phyloP scores from a whole-genome alignment of 1,140 invertebrate species.

The Rhopalosiphum maidis region DNA sequence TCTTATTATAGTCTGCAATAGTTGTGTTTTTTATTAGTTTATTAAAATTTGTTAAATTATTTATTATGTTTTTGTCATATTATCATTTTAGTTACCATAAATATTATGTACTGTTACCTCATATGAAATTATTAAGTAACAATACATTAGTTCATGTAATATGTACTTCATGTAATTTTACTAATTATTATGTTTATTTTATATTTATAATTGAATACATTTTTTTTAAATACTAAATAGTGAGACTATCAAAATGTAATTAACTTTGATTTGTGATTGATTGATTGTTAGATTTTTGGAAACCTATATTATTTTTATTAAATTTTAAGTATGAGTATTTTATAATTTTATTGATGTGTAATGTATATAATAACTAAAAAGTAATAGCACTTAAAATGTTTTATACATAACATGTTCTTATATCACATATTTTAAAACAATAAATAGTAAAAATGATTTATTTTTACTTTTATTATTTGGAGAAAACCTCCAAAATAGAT shows the following conservation, averaged over 20 bases:
- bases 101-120: conserved; percentile 5
- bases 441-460: not conserved
- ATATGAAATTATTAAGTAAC: not conserved
- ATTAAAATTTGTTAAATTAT: not conserved
- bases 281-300: not conserved
- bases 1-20: not conserved
- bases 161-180: not conserved
- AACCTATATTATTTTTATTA: not conserved
- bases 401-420: not conserved
- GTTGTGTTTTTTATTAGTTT: not conserved
- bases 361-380: not conserved
- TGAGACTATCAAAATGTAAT: not conserved
- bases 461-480: not conserved
- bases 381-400: not conserved
- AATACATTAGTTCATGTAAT: not conserved
- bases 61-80: conserved; percentile 18
- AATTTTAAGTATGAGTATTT: not conserved
- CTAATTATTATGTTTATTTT: not conserved
- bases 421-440: not conserved
- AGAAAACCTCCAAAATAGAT: not conserved
- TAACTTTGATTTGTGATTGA: not conserved
- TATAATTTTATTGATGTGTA: no score
- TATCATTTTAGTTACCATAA: conserved; percentile 32
- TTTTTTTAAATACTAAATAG: not conserved
- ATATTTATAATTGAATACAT: not conserved